Percentiles rank a stretch among this genome's conserved stretches.
phyloP scores from a whole-genome alignment of 2,888 invertebrate species.

The Ceriagrion tenellum region DNA sequence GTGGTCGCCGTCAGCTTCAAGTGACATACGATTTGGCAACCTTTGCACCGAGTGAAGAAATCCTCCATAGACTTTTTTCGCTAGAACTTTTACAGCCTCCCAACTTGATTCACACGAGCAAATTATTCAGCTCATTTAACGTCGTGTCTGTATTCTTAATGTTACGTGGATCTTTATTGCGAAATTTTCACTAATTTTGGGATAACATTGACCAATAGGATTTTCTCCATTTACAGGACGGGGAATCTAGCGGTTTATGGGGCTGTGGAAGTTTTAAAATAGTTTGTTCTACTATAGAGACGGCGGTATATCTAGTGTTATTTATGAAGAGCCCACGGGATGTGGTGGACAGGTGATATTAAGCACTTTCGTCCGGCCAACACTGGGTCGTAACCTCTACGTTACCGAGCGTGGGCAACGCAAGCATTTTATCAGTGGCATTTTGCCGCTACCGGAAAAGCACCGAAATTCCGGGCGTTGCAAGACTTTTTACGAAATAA shows the following conservation, averaged over 20 bases:
- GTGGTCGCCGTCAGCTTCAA: not conserved
- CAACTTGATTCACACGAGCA: not conserved
- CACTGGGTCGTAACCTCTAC: too few relatives aligned
- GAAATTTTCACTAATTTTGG: not conserved
- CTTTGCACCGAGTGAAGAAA: not conserved
- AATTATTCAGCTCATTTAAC: not conserved
- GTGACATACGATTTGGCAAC: not conserved
- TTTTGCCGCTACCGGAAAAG: too few relatives aligned
- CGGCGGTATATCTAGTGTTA: too few relatives aligned
- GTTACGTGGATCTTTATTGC: not conserved
- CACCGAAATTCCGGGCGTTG: too few relatives aligned
- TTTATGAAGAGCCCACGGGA: too few relatives aligned
- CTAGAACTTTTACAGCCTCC: not conserved
- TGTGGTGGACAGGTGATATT: too few relatives aligned
- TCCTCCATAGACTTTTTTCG: not conserved
- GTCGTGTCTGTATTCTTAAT: not conserved
- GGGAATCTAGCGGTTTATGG: too few relatives aligned
- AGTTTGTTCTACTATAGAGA: not conserved
- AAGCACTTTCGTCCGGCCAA: too few relatives aligned
- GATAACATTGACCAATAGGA: not conserved
- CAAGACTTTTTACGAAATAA: too few relatives aligned
- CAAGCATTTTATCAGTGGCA: too few relatives aligned
- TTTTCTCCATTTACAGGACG: not conserved
- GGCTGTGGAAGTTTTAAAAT: not conserved
- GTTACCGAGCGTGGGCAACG: too few relatives aligned